Base-by-base conservation (phyloP, 30 jellyfish, hydroid and myxozoan genomes). In the Turritopsis rubra region DNA sequence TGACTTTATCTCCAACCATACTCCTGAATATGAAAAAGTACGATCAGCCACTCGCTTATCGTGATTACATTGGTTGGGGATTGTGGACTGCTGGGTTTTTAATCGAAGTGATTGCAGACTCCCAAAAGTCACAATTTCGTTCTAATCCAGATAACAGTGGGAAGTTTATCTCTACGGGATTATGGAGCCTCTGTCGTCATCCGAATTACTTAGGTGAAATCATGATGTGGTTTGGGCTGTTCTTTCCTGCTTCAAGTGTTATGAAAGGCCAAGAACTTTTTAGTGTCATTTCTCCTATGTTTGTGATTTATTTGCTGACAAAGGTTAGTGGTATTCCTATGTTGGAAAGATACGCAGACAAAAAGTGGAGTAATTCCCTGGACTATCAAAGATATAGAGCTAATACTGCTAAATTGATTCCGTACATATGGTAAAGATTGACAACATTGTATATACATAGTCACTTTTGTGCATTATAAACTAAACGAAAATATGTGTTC, bases 171-270 rank as follows among this genome's bases (percentile, higher is more conserved):
- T 53, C 80, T 16, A 75, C 88, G 16, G 98, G 98, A 65, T 90
- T 92, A 3, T 92, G 98, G 98, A 73, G 93, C 31, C 30, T 87
- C 1, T 92, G 95, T 20, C 95, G 98, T 52, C 98, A 92, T 72
- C 98, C 98, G 21, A 92, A 92, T 75, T 92, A 92, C 79, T 82
- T 92, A 3, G 98, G 98, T n/a, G 98, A 92, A 79, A 88, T 92
- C 80, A 16, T 89, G 87, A 66, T 88, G 83, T 92, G 98, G 98
- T 21, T 77, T 29, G 98, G 98, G 22, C 72, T 88, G 22, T 92
- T 88, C 73, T 53, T 87, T 19, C 91, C 98, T 22, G 98, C 98
- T 18, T 75, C 96, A 5, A 53, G 89, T 71, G 96, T 92, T 21
- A 72, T 92, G 76, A 54, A 54, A 26, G 96, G 95, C 53, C 82